Evolutionary conservation across 2,888 invertebrate genomes (phyloP).

Genomic region (Hypsopygia costalis): DNA sequence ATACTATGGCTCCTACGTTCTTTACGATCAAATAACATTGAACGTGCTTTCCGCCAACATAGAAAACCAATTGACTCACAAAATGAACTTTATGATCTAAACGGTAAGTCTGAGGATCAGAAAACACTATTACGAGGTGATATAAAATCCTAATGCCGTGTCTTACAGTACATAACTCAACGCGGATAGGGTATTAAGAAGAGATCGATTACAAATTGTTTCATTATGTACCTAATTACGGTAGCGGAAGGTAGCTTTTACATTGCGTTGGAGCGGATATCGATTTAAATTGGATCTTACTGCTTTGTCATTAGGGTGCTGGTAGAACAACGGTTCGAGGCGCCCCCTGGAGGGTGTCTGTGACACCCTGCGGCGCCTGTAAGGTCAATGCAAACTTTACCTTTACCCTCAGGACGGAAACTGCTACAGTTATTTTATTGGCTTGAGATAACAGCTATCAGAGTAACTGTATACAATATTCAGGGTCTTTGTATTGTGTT

Average conservation of each 20-base stretch:
- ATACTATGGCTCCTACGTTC: conserved; percentile 44
- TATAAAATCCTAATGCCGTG: conserved; percentile 25
- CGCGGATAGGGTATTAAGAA: conserved; percentile 22
- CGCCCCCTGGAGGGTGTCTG: conserved; percentile 21
- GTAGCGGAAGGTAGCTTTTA: conserved; percentile 51
- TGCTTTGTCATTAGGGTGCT: conserved; percentile 30
- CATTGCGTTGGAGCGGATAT: conserved; percentile 22
- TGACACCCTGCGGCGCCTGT: conserved; percentile 28
- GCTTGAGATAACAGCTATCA: conserved; percentile 17
- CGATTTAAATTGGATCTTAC: conserved; percentile 41
- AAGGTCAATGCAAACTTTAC: conserved; percentile 57
- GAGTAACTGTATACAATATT: not conserved
- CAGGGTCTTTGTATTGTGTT: conserved; percentile 24
- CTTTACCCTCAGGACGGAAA: conserved; percentile 38
- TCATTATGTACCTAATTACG: conserved; percentile 58
- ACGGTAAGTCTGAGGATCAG: conserved; percentile 22
- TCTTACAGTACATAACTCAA: conserved; percentile 34
- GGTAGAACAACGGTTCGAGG: conserved; percentile 8
- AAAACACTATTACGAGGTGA: conserved; percentile 13
- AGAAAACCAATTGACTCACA: conserved; percentile 29
- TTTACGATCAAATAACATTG: conserved; percentile 49
- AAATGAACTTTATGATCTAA: conserved; percentile 39
- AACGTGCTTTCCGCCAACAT: conserved; percentile 37
- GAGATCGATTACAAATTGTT: conserved; percentile 57
- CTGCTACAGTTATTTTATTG: conserved; percentile 47